These are phyloP conservation scores for Dione juno DNA, from an alignment of 2,888 invertebrate species.

Conservation along the genomic window DNA sequence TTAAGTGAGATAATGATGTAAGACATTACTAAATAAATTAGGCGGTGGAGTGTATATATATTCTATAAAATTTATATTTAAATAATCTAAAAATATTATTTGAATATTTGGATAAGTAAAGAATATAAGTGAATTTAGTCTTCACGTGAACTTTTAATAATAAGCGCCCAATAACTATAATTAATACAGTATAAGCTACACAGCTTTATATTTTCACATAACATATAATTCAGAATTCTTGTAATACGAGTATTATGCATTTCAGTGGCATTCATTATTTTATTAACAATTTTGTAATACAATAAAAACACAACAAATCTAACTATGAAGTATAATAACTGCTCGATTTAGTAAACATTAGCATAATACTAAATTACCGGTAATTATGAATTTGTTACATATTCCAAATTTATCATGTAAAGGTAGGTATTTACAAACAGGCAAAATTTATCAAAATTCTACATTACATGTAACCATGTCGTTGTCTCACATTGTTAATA, in stretches of 20 bases:
- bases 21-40: not conserved
- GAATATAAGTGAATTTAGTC: not conserved
- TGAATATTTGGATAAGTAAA: not conserved
- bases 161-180: constrained; percentile 1
- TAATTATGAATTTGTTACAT: constrained; percentile 1
- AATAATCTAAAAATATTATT: constrained; percentile 11
- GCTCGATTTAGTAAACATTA: constrained; percentile 10
- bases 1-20: constrained; percentile 6
- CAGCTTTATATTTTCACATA: not conserved
- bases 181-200: too few species aligned
- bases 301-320: not conserved
- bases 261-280: not conserved
- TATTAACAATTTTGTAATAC: not conserved
- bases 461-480: constrained; percentile 64
- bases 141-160: not conserved
- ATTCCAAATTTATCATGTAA: constrained; percentile 51
- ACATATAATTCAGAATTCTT: not conserved
- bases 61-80: constrained; percentile 1
- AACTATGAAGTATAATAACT: not conserved
- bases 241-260: not conserved
- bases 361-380: constrained; percentile 1
- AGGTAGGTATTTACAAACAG: constrained; percentile 56
- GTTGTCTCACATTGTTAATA: constrained; percentile 73
- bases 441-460: constrained; percentile 64
- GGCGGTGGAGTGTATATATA: constrained; percentile 17